Evolutionary conservation across 2,888 invertebrate genomes (phyloP).

Genomic region (Tachina fera): DNA sequence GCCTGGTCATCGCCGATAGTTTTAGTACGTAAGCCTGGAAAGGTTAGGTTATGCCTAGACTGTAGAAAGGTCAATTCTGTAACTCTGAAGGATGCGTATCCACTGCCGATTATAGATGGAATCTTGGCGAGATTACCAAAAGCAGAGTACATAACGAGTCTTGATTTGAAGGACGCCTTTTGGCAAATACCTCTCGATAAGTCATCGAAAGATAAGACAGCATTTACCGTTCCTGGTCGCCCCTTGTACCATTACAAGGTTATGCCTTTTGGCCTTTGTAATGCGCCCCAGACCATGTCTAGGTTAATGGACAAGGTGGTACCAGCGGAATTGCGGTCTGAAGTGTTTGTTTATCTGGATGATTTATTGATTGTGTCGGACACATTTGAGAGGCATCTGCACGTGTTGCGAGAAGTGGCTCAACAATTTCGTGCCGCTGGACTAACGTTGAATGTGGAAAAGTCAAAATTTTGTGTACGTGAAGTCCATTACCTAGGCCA

Average conservation of each 20-base stretch:
- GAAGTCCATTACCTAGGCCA: constrained; percentile 59
- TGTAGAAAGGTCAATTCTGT: constrained; percentile 31
- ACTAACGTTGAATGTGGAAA: constrained; percentile 1
- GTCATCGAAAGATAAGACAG: constrained; percentile 32
- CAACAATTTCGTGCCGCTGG: background rate
- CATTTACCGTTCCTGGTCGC: constrained; percentile 23
- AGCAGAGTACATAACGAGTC: constrained; percentile 54
- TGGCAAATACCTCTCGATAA: constrained; percentile 40
- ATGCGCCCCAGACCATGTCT: constrained; percentile 2
- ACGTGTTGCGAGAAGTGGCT: background rate
- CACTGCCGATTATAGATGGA: constrained; percentile 65
- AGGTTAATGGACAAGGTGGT: constrained; percentile 46
- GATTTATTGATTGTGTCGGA: constrained; percentile 33
- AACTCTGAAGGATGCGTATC: constrained; percentile 66
- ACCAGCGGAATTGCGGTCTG: constrained; percentile 21
- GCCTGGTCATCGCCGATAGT: background rate
- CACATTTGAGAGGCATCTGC: background rate
- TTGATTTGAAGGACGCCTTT: constrained; percentile 56
- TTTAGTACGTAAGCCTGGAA: background rate
- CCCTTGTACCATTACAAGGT: too few relatives aligned
- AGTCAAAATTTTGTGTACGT: constrained; percentile 2
- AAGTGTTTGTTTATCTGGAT: constrained; percentile 44
- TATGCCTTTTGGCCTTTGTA: too few relatives aligned
- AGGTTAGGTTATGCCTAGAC: constrained; percentile 30
- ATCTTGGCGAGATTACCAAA: constrained; percentile 61